Evolutionary conservation across 2,113 vertebrate species (phyloP).

Genomic region (Poeciliopsis occidentalis): DNA sequence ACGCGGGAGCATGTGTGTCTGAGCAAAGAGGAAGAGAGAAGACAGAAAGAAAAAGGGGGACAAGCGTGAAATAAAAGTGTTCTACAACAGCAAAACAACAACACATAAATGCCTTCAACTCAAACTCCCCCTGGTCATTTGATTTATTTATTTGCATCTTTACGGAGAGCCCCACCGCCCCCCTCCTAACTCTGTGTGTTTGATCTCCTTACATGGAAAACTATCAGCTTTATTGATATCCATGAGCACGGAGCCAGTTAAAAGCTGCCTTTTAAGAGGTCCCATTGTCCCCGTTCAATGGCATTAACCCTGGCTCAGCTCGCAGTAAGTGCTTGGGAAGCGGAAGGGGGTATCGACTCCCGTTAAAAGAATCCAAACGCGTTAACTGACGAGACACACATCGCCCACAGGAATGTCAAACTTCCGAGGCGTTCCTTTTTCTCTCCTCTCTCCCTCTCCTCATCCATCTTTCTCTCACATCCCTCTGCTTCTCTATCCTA

Average conservation of each 20-base stretch:
- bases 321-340: conserved; percentile 75
- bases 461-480: conserved; percentile 60
- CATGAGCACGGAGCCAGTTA: conserved; percentile 63
- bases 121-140: conserved; percentile 64
- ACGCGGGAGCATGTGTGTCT: conserved; percentile 69
- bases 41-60: conserved; percentile 7
- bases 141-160: conserved; percentile 66
- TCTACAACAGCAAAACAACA: conserved; percentile 65
- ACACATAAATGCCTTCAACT: conserved; percentile 56
- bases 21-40: conserved; percentile 50
- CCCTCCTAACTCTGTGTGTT: conserved; percentile 55
- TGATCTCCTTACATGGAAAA: conserved; percentile 75
- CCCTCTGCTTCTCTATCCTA: conserved; percentile 50
- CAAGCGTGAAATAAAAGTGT: conserved; percentile 35
- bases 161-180: conserved; percentile 40
- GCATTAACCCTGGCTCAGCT: conserved; percentile 70
- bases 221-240: conserved; percentile 74
- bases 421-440: conserved; percentile 58
- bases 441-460: conserved; percentile 39
- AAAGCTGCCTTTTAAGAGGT: conserved; percentile 78
- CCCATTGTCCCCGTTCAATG: conserved; percentile 76
- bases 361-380: conserved; percentile 77
- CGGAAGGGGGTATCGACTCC: conserved; percentile 81
- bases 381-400: conserved; percentile 77
- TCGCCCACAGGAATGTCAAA: conserved; percentile 82